Evolutionary conservation across 2,797 vertebrate species (phyloP).

Genomic region (Tokudaia muenninki): DNA sequence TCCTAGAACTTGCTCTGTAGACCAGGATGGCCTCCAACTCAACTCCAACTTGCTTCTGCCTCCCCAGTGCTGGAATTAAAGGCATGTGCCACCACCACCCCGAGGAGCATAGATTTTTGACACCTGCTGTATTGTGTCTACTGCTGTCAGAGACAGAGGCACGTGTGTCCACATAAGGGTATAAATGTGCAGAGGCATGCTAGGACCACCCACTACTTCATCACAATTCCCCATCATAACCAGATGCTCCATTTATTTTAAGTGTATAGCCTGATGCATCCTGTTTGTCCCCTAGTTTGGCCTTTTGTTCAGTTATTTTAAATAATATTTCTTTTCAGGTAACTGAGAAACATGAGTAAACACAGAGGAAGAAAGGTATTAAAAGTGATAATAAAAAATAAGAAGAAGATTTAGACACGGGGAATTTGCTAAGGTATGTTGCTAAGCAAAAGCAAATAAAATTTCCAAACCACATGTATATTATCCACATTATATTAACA

Average conservation of each 20-base stretch:
- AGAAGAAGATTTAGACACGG: constrained; percentile 44
- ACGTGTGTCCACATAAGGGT: not conserved
- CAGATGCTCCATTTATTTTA: not conserved
- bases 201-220: not conserved
- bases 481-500: constrained; percentile 4
- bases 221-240: not conserved
- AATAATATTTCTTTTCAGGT: constrained; percentile 15
- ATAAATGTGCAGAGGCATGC: not conserved
- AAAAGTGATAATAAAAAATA: constrained; percentile 47
- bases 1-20: not conserved
- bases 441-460: constrained; percentile 42
- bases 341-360: constrained; percentile 40
- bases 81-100: not conserved
- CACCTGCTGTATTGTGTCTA: not conserved
- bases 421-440: constrained; percentile 12
- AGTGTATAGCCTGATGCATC: not conserved
- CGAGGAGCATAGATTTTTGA: not conserved
- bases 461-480: not conserved
- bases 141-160: no score
- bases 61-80: not conserved
- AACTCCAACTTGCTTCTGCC: not conserved
- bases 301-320: constrained; percentile 33
- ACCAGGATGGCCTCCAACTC: not conserved
- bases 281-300: not conserved
- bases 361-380: constrained; percentile 27